phyloP scores from a whole-genome alignment of 1,140 invertebrate genomes.

The Gryllus bimaculatus region DNA sequence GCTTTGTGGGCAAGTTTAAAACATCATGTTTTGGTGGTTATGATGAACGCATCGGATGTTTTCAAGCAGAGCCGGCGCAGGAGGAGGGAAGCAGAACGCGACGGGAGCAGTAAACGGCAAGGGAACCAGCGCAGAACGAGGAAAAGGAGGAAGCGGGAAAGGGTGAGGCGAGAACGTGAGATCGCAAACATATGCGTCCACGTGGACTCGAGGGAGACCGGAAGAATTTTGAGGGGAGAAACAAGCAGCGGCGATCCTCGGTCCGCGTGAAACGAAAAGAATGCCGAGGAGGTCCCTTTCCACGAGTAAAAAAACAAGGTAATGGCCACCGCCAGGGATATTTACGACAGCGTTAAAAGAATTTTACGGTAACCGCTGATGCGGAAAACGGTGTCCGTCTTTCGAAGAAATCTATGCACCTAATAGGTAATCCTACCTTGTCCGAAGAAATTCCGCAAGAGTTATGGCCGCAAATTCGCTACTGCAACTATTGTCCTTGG shows the following conservation, averaged over 20 bases:
- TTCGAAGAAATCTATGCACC: background rate
- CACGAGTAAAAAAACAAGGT: background rate
- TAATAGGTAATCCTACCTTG: background rate
- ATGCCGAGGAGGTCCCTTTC: background rate
- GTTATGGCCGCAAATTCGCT: background rate
- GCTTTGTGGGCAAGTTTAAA: too few relatives aligned
- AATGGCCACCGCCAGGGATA: background rate
- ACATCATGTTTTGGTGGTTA: too few relatives aligned
- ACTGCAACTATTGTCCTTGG: background rate
- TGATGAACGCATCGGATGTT: too few relatives aligned
- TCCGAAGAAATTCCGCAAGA: background rate
- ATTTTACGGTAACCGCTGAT: slow-evolving; percentile 4
- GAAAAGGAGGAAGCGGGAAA: too few relatives aligned
- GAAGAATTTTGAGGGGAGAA: background rate
- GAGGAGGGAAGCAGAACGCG: too few relatives aligned
- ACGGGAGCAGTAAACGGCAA: too few relatives aligned
- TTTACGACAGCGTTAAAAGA: slow-evolving; percentile 1
- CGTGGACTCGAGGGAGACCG: background rate
- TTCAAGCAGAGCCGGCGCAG: too few relatives aligned
- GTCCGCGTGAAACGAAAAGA: background rate
- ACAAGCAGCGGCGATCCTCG: background rate
- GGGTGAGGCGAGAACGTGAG: background rate
- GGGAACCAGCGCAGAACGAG: too few relatives aligned
- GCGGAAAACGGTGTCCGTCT: background rate
- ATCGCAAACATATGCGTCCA: background rate